Percentiles rank a stretch among this genome's conserved stretches.
These are phyloP conservation scores for Engraulis encrasicolus DNA, from an alignment of 2,113 vertebrate genomes.

Conservation along the genomic window DNA sequence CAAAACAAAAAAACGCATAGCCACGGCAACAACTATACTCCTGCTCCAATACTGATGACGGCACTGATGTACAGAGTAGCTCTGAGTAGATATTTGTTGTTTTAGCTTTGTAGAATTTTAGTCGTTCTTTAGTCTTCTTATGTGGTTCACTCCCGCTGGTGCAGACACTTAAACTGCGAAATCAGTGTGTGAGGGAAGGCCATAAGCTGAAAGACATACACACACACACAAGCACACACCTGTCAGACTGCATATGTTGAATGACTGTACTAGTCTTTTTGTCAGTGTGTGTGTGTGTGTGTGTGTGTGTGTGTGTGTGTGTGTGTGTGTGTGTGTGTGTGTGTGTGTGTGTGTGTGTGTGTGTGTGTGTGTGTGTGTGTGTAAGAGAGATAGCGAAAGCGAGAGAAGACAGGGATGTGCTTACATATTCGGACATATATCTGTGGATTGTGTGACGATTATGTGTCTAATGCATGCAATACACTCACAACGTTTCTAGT, in stretches of 20 bases:
- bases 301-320: slow-evolving; percentile 34
- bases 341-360: background rate
- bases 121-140: background rate
- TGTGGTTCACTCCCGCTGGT: slow-evolving; percentile 35
- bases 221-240: slow-evolving; percentile 43
- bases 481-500: slow-evolving; percentile 68
- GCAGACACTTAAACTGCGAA: slow-evolving; percentile 51
- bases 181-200: slow-evolving; percentile 45
- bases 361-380: slow-evolving; percentile 3
- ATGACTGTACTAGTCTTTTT: background rate
- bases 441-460: too few relatives aligned
- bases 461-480: slow-evolving; percentile 70
- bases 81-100: background rate
- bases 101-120: too few relatives aligned
- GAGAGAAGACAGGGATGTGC: too few relatives aligned
- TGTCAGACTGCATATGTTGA: slow-evolving; percentile 24
- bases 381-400: too few relatives aligned
- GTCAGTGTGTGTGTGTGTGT: slow-evolving; percentile 9
- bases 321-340: slow-evolving; percentile 38
- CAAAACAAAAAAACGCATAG: too few relatives aligned
- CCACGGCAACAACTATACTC: slow-evolving; percentile 32
- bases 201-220: background rate
- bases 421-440: too few relatives aligned
- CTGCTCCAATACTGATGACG: slow-evolving; percentile 22
- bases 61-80: background rate